Base-by-base conservation (phyloP, 2,113 vertebrate genomes). In the Brachionichthys hirsutus region DNA sequence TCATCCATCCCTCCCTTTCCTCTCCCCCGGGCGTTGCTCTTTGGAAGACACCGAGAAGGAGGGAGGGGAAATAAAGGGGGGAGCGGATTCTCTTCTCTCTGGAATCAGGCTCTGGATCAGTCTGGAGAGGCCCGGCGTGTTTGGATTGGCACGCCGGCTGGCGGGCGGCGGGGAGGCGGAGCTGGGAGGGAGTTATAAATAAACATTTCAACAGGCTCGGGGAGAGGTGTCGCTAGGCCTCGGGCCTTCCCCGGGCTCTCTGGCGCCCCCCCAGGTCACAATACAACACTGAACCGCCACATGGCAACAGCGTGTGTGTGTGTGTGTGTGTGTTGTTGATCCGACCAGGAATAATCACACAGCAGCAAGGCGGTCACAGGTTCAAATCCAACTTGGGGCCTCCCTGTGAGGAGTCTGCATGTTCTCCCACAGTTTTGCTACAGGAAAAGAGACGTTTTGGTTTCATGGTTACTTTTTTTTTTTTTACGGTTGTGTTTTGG, bases 61-160 rank as follows among this genome's bases (percentile, higher is more conserved):
- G 67, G 54, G 65, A 68, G 66, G 69, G 73, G 47, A 72, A 75
- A 81, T 65, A 65, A 60, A 52, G 43, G 63, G 68, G 63, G 73
- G 60, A 78, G 80, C 77, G 54, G 65, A 77, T 90, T 89, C 82
- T 87, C 85, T 87, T 88, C 89, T 90, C 90, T 91, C 89, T 90
- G 89, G 90, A 92, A 89, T 91, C 90, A 91, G 75, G 78, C 89
- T 90, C 87, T 84, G 55, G 84, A 87, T 90, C 89, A 84, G 61
- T 73, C 91, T 91, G 90, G 91, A 91, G 92, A 89, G 88, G 89
- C 88, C 57, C 59, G 49, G 77, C 12, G 24, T 94, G 92, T 95
- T 95, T 94, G 85, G 87, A 74, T 93, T 94, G 94, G 94, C 93
- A 92, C 70, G 72, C 84, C 73, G 83, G 59, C 75, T 80, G 78